Base-by-base conservation (phyloP, 2,797 vertebrate genomes). In the Brotogeris chrysoptera region DNA sequence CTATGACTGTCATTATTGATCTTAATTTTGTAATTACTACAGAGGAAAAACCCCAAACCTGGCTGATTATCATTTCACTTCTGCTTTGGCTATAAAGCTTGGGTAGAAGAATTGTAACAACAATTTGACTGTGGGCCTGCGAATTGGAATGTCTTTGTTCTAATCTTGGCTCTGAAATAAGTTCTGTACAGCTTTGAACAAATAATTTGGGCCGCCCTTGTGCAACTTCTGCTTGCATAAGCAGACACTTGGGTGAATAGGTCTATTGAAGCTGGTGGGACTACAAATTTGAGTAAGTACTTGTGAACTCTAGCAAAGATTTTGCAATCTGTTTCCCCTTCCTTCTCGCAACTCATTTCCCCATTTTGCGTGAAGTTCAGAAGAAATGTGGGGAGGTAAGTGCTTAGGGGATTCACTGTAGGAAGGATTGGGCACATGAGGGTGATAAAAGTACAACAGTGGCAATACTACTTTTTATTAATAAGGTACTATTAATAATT, bases 171-270 rank as follows among this genome's bases (percentile, higher is more conserved):
- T 92, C 91, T 86, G 47, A 92, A 95, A 82, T 93, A 90, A 96
- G 74, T 92, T 96, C 92, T 92, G 82, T 82, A 55, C 4, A 10
- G 80, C 95, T 96, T 73, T 96, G 94, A 96, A 84, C 92, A 96
- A 95, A 94, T 96, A 92, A 96, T 95, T 95, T 95, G 88, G 63
- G 82, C 91, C 2, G 32, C 66, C 93, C 94, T 96, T 97, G 91
- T 96, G 91, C 85, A 96, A 95, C 88, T 90, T 92, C 43, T 85
- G 95, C 92, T 97, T 97, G 94, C 95, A 96, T 95, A 95, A 97
- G 91, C 88, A 90, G 92, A 91, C 55, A 16, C 79, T 90, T 71
- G 80, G 88, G 94, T 95, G 92, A 97, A 96, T 94, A 95, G 91
- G 78, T 92, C 86, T 64, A 94, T 77, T 96, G 95, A 96, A 93